Conservation (phyloP, 1,140 invertebrate genomes). For the Lanistes nyassanus region DNA sequence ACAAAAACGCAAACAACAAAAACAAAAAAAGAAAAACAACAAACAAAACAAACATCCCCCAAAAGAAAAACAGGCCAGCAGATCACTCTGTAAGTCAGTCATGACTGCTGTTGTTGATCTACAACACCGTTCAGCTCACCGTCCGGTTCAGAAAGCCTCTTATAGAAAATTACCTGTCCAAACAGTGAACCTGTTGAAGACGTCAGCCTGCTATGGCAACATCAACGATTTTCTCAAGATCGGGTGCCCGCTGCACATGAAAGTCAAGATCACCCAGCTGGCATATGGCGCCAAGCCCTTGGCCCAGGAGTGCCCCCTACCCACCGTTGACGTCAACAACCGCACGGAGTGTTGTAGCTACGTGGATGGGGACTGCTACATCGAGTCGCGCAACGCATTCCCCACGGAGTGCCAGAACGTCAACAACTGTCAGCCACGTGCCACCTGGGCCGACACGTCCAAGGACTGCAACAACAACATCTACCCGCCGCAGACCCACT, state of each 20-base stretch:
- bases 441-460: slow-evolving; percentile 1
- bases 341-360: slow-evolving; percentile 7
- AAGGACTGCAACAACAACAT: slow-evolving; percentile 8
- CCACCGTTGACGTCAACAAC: not conserved
- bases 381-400: not conserved
- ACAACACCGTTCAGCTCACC: too few species aligned
- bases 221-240: slow-evolving; percentile 16
- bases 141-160: too few species aligned
- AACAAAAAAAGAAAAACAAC: too few species aligned
- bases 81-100: too few species aligned
- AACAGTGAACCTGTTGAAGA: not conserved
- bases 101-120: too few species aligned
- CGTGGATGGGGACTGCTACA: slow-evolving; percentile 7
- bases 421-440: slow-evolving; percentile 3
- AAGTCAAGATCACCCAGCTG: not conserved
- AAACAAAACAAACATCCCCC: too few species aligned
- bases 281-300: slow-evolving; percentile 6
- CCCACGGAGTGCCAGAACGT: slow-evolving; percentile 5
- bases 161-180: too few species aligned
- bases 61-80: too few species aligned
- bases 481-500: slow-evolving; percentile 13
- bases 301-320: not conserved
- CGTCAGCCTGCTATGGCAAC: slow-evolving; percentile 9
- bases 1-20: too few species aligned
- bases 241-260: not conserved